Evolutionary conservation across 2,797 vertebrate species (phyloP), one percentile per base, ranked within the genome.

Genomic region (Spea hammondii): DNA sequence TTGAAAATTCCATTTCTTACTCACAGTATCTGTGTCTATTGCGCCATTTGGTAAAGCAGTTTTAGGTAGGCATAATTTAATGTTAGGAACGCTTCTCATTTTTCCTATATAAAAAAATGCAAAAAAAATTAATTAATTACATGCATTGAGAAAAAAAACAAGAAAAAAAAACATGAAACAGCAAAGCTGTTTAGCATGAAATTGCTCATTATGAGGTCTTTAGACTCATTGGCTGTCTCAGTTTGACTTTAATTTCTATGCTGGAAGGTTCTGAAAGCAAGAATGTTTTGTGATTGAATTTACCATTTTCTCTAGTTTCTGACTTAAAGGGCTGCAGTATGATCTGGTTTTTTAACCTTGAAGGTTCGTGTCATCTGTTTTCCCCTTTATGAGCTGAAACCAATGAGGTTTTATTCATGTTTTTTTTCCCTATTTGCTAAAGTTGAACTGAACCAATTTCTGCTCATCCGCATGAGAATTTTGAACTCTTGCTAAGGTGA

Each of bases 1-100:
- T 93, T 93, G 92, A 92, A 92, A 91, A 92, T 92, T 91, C 90
- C 86, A 90, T 89, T 92, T 91, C 91, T 90, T 93, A 92, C 91
- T 91, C 89, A 92, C 91, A 91, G 93, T 95, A 95, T 95, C 92
- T 94, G 93, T 93, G 92, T 94, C 92, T 93, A 92, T 92, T 94
- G 92, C 94, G 95, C 92, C 91, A 90, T 91, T 92, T 89, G 93
- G 91, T 93, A 91, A 93, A 92, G 83, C 88, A 93, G 90, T 96
- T 94, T 96, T 95, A 93, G 91, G 93, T 95, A 94, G 95, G 95
- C 96, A 94, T 93, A 94, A 94, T 94, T 95, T 95, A 93, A 91
- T 96, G 93, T 96, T 94, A 95, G 91, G 89, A 87, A 75, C 73
- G 75, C 80, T 82, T 77, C 70, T 76, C 65, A 65, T 85, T 89